Evolutionary conservation across 2,113 vertebrate genomes (phyloP).

Genomic region (Asarcornis scutulata): DNA sequence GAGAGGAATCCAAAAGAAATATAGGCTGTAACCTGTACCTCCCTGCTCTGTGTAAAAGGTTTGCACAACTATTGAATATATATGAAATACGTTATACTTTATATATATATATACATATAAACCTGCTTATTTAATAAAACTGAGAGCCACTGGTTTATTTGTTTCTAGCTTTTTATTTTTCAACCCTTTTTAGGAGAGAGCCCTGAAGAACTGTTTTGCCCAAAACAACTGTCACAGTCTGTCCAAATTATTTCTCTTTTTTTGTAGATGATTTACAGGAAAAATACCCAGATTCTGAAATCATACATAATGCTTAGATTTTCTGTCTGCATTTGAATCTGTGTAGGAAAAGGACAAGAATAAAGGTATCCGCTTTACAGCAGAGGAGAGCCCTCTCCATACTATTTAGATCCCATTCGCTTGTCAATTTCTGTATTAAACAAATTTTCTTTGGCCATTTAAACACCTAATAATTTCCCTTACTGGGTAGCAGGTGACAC

Average conservation of each 20-base stretch:
- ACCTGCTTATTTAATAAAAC: conserved; percentile 51
- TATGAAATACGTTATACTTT: conserved; percentile 32
- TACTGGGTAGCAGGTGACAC: too few species aligned
- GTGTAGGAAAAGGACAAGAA: background rate
- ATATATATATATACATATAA: background rate
- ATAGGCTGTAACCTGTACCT: background rate
- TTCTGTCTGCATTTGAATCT: background rate
- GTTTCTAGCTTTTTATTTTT: conserved; percentile 32
- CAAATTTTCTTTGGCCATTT: background rate
- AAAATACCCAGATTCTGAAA: background rate
- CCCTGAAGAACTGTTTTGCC: background rate
- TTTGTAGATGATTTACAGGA: background rate
- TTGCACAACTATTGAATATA: conserved; percentile 59
- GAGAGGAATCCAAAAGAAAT: background rate
- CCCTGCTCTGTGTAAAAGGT: background rate
- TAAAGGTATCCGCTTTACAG: background rate
- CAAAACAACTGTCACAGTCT: background rate
- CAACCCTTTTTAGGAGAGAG: background rate
- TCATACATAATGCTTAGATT: background rate
- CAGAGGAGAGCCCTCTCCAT: background rate
- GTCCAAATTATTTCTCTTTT: background rate
- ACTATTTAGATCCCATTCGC: background rate
- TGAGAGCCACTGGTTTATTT: conserved; percentile 22
- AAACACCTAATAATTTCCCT: background rate
- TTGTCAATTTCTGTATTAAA: background rate